Evolutionary conservation across 2,888 invertebrate species (phyloP).

Genomic region (Phengaris arion): DNA sequence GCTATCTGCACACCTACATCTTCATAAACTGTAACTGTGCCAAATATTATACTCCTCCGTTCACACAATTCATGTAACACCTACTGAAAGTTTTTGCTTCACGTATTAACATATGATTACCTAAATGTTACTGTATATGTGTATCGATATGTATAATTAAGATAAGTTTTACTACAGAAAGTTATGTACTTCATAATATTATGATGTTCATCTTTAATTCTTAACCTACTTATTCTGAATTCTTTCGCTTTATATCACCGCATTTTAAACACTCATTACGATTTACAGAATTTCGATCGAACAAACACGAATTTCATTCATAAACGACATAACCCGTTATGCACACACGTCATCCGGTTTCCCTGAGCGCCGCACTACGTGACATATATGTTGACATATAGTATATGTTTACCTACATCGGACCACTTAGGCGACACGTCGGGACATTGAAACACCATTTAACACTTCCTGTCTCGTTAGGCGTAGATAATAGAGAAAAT

Average conservation of each 20-base stretch:
- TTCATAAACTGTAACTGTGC: too few relatives aligned
- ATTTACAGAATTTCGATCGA: constrained; percentile 39
- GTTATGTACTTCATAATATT: too few relatives aligned
- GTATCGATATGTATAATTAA: too few relatives aligned
- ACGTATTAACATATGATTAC: too few relatives aligned
- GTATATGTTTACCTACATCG: constrained; percentile 67
- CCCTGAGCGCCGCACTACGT: constrained; percentile 9
- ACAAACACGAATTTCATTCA: constrained; percentile 46
- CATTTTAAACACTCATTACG: not conserved
- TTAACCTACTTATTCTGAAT: not conserved
- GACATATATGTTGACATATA: constrained; percentile 64
- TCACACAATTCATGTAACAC: too few relatives aligned
- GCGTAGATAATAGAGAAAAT: constrained; percentile 15
- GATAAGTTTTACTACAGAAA: too few relatives aligned
- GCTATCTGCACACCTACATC: too few relatives aligned
- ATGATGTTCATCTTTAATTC: too few relatives aligned
- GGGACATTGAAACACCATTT: constrained; percentile 76
- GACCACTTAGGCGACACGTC: constrained; percentile 71
- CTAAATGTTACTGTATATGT: too few relatives aligned
- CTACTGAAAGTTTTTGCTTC: too few relatives aligned
- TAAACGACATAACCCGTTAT: not conserved
- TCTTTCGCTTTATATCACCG: not conserved
- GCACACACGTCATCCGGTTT: constrained; percentile 1
- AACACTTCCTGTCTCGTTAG: constrained; percentile 75
- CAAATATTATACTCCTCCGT: too few relatives aligned